Evolutionary conservation across 2,113 vertebrate species (phyloP), one percentile per base, ranked within the genome.

Genomic region (Oncorhynchus clarkii): DNA sequence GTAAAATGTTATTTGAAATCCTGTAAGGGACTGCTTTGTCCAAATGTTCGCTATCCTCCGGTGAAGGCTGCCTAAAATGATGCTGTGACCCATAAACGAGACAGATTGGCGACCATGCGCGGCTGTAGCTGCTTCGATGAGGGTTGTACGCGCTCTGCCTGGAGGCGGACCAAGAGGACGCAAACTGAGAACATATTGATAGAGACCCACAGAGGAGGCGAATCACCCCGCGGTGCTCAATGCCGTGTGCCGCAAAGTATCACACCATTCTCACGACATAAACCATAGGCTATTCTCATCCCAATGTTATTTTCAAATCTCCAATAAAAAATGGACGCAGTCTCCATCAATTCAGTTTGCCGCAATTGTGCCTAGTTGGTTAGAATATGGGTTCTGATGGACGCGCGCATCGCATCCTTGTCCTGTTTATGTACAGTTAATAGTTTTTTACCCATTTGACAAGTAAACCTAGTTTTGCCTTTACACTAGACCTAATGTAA

Each of bases 111-210:
- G 20, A 27, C 67, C 67, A 68, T 20, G 67, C 67, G 67, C 67
- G 18, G 67, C 31, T 68, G 24, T 54, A 54, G 51, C 67, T 51
- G 81, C 81, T 82, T 45, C 69, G 76, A 45, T 11, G 8, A 70
- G 71, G 82, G 85, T 68, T 68, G 67, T 20, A 34, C 67, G 67
- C 67, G 20, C 31, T 20, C 29, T 34, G 18, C 39, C 39, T 11
- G 84, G 84, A 80, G 78, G 73, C 65, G 79, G 75, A 51, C 78
- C 76, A 71, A 73, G 48, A 68, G 18, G 62, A 49, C 34, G 45
- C 60, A 31, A 18, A 68, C 31, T n/a, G n/a, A 54, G 51, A 54
- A 3, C 16, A 18, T 54, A 54, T 54, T 24, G 59, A 62, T 62
- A 7, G 59, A 62, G 59, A 62, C 59, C 14, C 67, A 39, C 67